Evolutionary conservation across 2,888 invertebrate genomes (phyloP).

Genomic region (Brachynemurus nebulosus): DNA sequence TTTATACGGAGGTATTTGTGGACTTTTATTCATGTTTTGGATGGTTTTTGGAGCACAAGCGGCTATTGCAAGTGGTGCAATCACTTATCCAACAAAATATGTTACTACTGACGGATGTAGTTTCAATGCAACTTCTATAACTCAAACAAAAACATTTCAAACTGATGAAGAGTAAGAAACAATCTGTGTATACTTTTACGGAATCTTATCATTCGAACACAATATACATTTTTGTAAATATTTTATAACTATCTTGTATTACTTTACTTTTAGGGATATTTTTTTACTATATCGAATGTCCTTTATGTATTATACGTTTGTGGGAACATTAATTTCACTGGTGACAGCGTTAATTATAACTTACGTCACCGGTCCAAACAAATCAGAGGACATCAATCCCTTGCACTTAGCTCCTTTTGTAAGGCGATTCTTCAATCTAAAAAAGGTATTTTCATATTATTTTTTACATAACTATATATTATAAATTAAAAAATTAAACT

Average conservation of each 20-base stretch:
- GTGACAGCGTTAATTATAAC: no score
- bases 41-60: slow-evolving; percentile 47
- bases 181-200: no score
- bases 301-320: slow-evolving; percentile 15
- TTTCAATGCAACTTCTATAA: neutral
- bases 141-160: no score
- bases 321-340: slow-evolving; percentile 13
- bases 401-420: no score
- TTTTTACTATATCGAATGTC: slow-evolving; percentile 15
- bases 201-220: no score
- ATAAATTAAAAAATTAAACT: no score
- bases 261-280: slow-evolving; percentile 11
- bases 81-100: slow-evolving; percentile 14
- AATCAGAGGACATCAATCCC: no score
- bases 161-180: neutral
- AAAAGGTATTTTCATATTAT: no score
- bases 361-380: no score
- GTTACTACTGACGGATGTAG: slow-evolving; percentile 16
- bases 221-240: no score
- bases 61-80: slow-evolving; percentile 40
- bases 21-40: slow-evolving; percentile 42
- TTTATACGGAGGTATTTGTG: slow-evolving; percentile 41
- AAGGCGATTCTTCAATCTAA: no score
- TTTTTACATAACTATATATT: no score
- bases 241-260: neutral